phyloP scores from a whole-genome alignment of 2,113 vertebrate genomes.

The Myrmecobius fasciatus region DNA sequence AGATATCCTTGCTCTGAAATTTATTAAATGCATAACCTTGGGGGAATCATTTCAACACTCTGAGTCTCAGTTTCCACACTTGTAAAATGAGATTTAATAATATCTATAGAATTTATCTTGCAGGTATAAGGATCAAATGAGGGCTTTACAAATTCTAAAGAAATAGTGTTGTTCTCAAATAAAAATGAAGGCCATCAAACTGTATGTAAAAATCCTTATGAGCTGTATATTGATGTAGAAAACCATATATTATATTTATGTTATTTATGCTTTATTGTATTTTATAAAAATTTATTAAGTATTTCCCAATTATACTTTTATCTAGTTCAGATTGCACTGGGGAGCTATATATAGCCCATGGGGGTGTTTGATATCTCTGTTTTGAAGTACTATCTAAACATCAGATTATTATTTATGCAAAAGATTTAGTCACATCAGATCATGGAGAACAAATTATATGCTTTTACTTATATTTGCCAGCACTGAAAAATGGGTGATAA shows the following conservation, averaged over 20 bases:
- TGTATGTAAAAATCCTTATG: not conserved
- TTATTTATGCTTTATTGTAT: not conserved
- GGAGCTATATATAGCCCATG: not conserved
- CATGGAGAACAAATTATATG: not conserved
- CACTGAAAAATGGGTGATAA: not conserved
- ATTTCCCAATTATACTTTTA: not conserved
- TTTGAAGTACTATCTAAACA: not conserved
- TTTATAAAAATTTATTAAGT: not conserved
- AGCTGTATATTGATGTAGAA: not conserved
- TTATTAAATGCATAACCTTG: not conserved
- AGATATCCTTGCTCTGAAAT: not conserved
- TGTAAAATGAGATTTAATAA: not conserved
- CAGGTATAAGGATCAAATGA: too few species aligned
- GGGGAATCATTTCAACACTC: not conserved
- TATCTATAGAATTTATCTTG: not conserved
- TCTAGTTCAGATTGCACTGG: not conserved
- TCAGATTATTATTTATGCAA: not conserved
- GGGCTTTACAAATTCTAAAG: not conserved
- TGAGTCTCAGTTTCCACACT: not conserved
- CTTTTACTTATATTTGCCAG: not conserved
- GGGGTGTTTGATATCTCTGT: not conserved
- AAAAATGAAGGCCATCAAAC: not conserved
- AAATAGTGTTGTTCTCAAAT: not conserved
- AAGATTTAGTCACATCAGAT: not conserved
- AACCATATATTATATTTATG: not conserved